Percentiles rank a stretch among this genome's conserved stretches.
Evolutionary conservation across 2,888 invertebrate genomes (phyloP).

Genomic region (Arge pagana): DNA sequence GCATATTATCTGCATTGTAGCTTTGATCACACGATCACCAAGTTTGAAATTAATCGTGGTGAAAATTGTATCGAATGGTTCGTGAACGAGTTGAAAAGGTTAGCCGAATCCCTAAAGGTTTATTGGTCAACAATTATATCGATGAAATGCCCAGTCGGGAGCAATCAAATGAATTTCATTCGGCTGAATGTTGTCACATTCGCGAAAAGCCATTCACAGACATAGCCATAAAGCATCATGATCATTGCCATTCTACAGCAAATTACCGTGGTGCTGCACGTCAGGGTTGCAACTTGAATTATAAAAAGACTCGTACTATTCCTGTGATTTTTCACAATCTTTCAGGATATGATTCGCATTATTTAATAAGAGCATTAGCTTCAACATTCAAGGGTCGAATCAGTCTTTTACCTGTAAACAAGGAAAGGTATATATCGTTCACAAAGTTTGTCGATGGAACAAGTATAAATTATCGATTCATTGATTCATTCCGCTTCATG

Average conservation of each 20-base stretch:
- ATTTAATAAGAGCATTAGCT: slow-evolving; percentile 34
- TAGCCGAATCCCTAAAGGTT: not conserved
- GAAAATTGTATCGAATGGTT: slow-evolving; percentile 9
- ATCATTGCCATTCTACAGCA: slow-evolving; percentile 32
- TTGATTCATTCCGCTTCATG: slow-evolving; percentile 46
- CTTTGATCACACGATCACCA: slow-evolving; percentile 30
- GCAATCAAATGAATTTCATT: slow-evolving; percentile 16
- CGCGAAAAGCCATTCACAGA: slow-evolving; percentile 28
- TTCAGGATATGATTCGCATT: slow-evolving; percentile 39
- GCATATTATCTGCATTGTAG: slow-evolving; percentile 34
- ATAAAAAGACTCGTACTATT: slow-evolving; percentile 27
- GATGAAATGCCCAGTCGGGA: not conserved
- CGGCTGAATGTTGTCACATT: slow-evolving; percentile 27
- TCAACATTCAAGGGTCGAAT: slow-evolving; percentile 30
- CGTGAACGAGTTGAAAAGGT: not conserved
- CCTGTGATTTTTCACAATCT: slow-evolving; percentile 41
- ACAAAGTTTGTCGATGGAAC: slow-evolving; percentile 30
- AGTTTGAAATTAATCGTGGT: not conserved
- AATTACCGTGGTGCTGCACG: slow-evolving; percentile 35
- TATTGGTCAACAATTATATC: not conserved
- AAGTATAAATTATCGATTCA: slow-evolving; percentile 28
- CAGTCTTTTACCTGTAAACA: slow-evolving; percentile 31
- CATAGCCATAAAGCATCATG: slow-evolving; percentile 21
- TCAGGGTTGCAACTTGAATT: slow-evolving; percentile 35
- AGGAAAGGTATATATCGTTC: slow-evolving; percentile 43